Conservation (phyloP, 2,797 vertebrate genomes). For the Eidolon dupreanum region DNA sequence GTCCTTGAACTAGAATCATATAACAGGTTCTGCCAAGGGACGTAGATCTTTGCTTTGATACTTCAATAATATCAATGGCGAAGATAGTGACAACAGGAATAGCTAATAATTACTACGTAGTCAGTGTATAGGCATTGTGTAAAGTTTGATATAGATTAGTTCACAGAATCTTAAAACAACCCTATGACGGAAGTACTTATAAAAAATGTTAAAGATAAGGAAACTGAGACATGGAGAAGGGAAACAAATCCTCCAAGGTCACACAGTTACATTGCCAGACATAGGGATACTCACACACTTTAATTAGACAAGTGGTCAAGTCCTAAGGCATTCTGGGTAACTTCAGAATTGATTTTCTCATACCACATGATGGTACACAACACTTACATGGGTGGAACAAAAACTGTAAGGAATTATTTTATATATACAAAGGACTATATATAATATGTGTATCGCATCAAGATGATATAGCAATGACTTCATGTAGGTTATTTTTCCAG, state of each 20-base stretch:
- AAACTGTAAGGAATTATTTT: constrained; percentile 6
- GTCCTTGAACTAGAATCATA: constrained; percentile 9
- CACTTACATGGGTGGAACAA: neutral
- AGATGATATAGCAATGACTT: constrained; percentile 22
- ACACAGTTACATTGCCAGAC: neutral
- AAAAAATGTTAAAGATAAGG: neutral
- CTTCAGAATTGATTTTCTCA: constrained; percentile 40
- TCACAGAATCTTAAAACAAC: neutral
- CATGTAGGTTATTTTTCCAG: neutral
- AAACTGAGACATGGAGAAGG: neutral
- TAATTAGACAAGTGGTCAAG: neutral
- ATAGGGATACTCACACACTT: neutral
- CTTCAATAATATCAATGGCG: neutral
- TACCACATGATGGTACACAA: neutral
- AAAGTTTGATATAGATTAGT: constrained; percentile 10
- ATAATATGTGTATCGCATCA: neutral
- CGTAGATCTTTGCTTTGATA: constrained; percentile 14
- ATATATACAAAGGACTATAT: neutral
- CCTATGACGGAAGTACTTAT: neutral
- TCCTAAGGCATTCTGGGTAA: constrained; percentile 5
- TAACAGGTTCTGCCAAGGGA: constrained; percentile 5
- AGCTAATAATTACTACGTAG: neutral
- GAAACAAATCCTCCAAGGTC: constrained; percentile 3
- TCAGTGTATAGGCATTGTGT: neutral
- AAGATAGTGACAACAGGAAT: neutral